These are phyloP conservation scores for Ancistrus triradiatus DNA, from an alignment of 2,113 vertebrate genomes.

Conservation along the genomic window DNA sequence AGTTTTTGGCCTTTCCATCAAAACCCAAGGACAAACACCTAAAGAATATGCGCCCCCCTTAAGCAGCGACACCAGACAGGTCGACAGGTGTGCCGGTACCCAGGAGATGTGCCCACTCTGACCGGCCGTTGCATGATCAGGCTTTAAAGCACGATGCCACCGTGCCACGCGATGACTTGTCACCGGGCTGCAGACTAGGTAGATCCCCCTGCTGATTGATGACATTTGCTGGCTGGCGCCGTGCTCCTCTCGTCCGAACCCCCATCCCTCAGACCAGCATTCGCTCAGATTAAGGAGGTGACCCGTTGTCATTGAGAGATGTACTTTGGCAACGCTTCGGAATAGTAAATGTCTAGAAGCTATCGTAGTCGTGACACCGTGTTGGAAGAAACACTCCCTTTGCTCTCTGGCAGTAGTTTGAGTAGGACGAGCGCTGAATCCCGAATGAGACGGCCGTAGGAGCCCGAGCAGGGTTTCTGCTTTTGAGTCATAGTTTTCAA, in stretches of 20 bases:
- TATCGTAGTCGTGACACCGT: slow-evolving; percentile 69
- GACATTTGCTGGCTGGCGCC: slow-evolving; percentile 67
- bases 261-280: slow-evolving; percentile 46
- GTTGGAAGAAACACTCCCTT: slow-evolving; percentile 21
- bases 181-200: slow-evolving; percentile 32
- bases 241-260: slow-evolving; percentile 55
- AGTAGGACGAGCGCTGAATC: not conserved
- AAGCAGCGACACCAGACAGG: slow-evolving; percentile 59
- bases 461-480: too few relatives aligned
- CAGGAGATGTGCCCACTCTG: slow-evolving; percentile 61
- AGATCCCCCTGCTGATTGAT: slow-evolving; percentile 56
- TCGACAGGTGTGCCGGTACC: slow-evolving; percentile 65
- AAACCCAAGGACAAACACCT: slow-evolving; percentile 24
- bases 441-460: not conserved
- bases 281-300: slow-evolving; percentile 60
- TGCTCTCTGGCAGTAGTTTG: slow-evolving; percentile 3
- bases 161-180: slow-evolving; percentile 50
- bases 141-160: slow-evolving; percentile 43
- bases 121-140: slow-evolving; percentile 50
- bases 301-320: slow-evolving; percentile 63
- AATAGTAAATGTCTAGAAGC: slow-evolving; percentile 64
- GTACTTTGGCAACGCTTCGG: slow-evolving; percentile 65
- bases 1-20: slow-evolving; percentile 7
- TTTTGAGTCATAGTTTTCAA: too few relatives aligned
- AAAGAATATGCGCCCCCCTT: slow-evolving; percentile 45